Base-by-base conservation (phyloP, 2,797 vertebrate genomes). In the Notolepis coatsorum region DNA sequence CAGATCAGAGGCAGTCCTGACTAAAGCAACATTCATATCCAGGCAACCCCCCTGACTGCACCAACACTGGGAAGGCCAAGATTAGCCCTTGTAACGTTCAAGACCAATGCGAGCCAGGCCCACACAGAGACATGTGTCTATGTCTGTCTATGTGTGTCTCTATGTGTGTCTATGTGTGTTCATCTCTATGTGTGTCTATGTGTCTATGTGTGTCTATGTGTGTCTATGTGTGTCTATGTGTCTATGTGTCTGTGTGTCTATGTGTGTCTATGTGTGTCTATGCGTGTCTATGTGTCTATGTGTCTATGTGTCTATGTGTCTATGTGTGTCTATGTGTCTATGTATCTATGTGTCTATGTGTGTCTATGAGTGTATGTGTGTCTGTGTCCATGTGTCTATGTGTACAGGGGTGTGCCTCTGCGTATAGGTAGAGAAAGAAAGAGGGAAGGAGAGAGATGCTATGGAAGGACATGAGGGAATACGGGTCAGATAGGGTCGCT, bases 1-100 rank as follows among this genome's bases (percentile, higher is more conserved):
- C 80, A 89, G 87, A 91, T 89, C 86, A 88, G 83, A 83, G 73
- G 68, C 84, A 86, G 79, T 84, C 82, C 85, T 79, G 79, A 84
- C 80, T 83, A 70, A 84, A 86, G 84, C 76, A 58, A 70, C 74
- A 80, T 72, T 84, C 80, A 79, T 75, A 84, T 85, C 83, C 79
- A 77, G 74, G 84, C 78, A 80, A 66, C 69, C 75, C 78, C 49
- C 67, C 70, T 73, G 72, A 77, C 79, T 81, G 84, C 75, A 75
- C 50, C 75, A 75, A 82, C 69, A 75, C 76, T 65, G 76, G 8
- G 30, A 52, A 77, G 85, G 83, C 80, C 82, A 74, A 86, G 71
- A 83, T 75, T 79, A 86, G 74, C 69, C 68, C 80, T 80, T 24
- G 60, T 68, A 30, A 15, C 79, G 80, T 74, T 73, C 53, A 49